A percentile compares a stretch with the other conserved stretches of the same genome.
Evolutionary conservation across 1,140 invertebrate species (phyloP).

Genomic region (Diachasma alloeum): DNA sequence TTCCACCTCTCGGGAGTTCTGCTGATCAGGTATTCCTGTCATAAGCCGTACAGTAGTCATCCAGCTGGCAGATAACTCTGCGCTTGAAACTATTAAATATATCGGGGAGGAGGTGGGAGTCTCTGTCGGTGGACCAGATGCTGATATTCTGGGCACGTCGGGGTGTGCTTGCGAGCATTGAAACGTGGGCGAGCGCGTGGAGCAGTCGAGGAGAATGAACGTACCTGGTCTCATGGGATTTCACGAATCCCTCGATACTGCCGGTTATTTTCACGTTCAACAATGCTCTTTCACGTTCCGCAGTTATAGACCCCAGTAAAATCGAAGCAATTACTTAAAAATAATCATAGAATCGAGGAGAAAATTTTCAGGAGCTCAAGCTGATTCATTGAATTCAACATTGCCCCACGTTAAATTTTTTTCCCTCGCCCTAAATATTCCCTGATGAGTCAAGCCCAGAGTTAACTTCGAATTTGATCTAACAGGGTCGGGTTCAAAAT

Average conservation of each 20-base stretch:
- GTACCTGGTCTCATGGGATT: neutral
- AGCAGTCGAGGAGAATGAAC: neutral
- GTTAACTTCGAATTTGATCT: too few species aligned
- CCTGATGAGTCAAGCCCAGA: too few species aligned
- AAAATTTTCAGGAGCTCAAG: too few species aligned
- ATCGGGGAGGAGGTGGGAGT: neutral
- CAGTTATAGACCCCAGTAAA: neutral
- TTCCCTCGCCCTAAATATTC: too few species aligned
- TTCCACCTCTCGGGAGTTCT: neutral
- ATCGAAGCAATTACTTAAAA: neutral
- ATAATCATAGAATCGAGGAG: too few species aligned
- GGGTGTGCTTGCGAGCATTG: neutral
- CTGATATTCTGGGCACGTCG: neutral
- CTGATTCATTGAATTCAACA: too few species aligned
- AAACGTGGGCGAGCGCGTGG: neutral
- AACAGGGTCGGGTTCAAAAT: too few species aligned
- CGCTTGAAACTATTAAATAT: neutral
- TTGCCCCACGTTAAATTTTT: too few species aligned
- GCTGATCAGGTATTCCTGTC: neutral
- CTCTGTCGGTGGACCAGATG: neutral
- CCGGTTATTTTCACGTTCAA: neutral
- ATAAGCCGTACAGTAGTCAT: neutral
- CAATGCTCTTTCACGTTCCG: neutral
- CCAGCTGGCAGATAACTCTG: neutral
- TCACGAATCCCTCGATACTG: neutral